These are phyloP conservation scores for Neopipo cinnamomea DNA, from an alignment of 2,113 vertebrate genomes.

Conservation along the genomic window DNA sequence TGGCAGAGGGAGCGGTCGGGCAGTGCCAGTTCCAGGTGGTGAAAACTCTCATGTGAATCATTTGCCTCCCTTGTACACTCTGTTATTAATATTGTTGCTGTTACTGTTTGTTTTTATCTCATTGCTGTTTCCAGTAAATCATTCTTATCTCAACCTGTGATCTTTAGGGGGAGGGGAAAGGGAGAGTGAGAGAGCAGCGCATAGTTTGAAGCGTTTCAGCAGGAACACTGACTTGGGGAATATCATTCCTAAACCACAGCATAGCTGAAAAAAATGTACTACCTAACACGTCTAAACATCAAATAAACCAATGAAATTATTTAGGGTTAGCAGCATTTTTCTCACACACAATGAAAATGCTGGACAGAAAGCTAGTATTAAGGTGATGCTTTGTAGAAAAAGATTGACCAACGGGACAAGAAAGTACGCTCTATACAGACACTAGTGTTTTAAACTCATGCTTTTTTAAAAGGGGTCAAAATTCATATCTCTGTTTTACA, in stretches of 20 bases:
- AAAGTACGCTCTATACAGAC: not conserved
- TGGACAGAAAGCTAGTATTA: not conserved
- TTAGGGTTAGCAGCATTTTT: not conserved
- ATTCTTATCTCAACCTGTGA: not conserved
- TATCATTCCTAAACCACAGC: not conserved
- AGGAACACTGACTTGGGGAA: not conserved
- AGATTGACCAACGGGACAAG: not conserved
- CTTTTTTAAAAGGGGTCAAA: not conserved
- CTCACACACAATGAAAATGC: not conserved
- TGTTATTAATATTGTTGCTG: not conserved
- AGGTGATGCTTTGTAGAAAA: not conserved
- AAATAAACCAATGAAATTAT: not conserved
- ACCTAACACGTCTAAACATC: not conserved
- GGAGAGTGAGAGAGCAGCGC: accelerated
- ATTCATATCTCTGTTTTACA: not conserved
- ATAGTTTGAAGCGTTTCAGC: not conserved
- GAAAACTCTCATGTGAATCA: not conserved
- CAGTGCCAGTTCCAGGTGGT: accelerated
- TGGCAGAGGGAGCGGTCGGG: not conserved
- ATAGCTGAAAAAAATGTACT: not conserved
- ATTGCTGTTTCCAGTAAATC: not conserved
- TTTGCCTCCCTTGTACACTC: not conserved
- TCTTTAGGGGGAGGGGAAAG: not conserved
- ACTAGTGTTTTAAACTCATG: not conserved
- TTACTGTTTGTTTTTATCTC: not conserved